Percentiles rank a stretch among this genome's conserved stretches.
Evolutionary conservation across 2,797 vertebrate genomes (phyloP).

Genomic region (Cuniculus paca): DNA sequence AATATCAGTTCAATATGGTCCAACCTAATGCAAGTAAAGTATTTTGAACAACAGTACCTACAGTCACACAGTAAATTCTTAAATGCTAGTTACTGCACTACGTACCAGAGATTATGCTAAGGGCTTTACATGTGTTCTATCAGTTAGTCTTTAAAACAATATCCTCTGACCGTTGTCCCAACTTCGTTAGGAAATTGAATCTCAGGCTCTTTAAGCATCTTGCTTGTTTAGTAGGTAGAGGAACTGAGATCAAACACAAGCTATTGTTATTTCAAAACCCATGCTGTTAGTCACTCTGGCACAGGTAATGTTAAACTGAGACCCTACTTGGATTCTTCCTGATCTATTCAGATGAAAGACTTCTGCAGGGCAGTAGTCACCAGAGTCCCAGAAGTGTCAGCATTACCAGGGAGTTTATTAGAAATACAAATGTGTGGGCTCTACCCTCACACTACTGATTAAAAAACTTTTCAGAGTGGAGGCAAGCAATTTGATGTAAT

Average conservation of each 20-base stretch:
- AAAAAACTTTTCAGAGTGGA: conserved; percentile 2
- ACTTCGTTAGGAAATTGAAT: conserved; percentile 29
- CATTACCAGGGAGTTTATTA: neutral
- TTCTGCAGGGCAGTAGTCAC: neutral
- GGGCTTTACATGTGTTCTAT: neutral
- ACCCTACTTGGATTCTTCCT: neutral
- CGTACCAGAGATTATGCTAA: neutral
- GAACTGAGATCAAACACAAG: neutral
- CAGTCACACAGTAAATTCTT: neutral
- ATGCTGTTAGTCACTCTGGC: neutral
- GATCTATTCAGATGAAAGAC: conserved; percentile 20
- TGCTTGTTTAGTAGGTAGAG: neutral
- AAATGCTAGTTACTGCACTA: neutral
- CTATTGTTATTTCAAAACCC: neutral
- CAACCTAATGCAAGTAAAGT: neutral
- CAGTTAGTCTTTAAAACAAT: neutral
- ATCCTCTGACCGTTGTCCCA: neutral
- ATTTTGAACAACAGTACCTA: neutral
- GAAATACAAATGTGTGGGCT: neutral
- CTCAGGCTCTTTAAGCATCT: neutral
- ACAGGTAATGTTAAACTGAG: neutral
- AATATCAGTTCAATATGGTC: neutral
- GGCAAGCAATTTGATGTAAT: neutral
- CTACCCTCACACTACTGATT: neutral
- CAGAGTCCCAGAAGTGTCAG: neutral